Conservation (phyloP, 2,113 vertebrate genomes). For the Onychostruthus taczanowskii region DNA sequence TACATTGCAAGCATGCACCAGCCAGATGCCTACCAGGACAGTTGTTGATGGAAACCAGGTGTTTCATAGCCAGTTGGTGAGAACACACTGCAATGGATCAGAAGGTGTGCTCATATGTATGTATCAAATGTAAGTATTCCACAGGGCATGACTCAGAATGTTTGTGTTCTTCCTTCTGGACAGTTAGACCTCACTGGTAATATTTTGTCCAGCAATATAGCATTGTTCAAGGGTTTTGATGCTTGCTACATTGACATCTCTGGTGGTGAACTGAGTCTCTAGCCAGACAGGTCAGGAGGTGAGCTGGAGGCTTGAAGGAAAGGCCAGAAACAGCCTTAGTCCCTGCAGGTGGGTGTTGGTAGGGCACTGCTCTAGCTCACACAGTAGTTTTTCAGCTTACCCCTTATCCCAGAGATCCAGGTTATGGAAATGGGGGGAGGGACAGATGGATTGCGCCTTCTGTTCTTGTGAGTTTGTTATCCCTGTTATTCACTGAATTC, state of each 20-base stretch:
- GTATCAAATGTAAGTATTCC: background rate
- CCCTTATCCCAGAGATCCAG: background rate
- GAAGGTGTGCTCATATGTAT: background rate
- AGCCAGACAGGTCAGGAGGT: background rate
- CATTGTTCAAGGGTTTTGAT: background rate
- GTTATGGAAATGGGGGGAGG: background rate
- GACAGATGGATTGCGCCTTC: background rate
- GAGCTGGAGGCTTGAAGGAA: background rate
- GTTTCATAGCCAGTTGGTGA: background rate
- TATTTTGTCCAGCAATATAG: background rate
- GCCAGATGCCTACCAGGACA: background rate
- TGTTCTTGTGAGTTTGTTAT: background rate
- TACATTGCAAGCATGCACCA: background rate
- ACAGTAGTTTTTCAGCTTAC: background rate
- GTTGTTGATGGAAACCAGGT: background rate
- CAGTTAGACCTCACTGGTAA: background rate
- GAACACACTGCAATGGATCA: background rate
- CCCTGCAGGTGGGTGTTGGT: background rate
- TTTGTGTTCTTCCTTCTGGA: background rate
- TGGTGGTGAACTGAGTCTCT: background rate
- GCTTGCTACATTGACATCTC: background rate
- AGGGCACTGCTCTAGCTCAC: background rate
- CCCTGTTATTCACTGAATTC: background rate
- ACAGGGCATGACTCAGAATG: background rate
- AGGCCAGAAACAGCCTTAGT: background rate